Conservation (phyloP, 1,140 invertebrate genomes). For the Nomia melanderi region DNA sequence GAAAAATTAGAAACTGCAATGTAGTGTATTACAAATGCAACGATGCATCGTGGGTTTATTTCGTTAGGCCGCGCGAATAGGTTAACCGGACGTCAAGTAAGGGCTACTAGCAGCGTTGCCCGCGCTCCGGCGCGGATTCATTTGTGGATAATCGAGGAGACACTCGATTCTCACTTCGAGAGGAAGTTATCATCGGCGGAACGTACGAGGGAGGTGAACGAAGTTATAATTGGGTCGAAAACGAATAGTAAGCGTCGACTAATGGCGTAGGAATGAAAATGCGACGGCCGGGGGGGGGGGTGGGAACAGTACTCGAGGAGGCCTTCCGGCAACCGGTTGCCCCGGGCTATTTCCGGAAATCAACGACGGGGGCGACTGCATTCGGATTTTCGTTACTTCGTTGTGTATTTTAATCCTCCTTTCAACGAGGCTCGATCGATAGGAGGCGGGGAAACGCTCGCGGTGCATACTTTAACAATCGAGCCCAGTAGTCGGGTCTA, state of each 20-base stretch:
- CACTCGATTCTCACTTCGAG: conserved; percentile 20
- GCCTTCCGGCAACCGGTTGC: conserved; percentile 26
- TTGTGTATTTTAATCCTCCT: neutral
- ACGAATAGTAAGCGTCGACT: conserved; percentile 31
- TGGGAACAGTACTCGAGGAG: conserved; percentile 20
- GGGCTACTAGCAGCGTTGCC: conserved; percentile 1
- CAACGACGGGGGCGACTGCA: neutral
- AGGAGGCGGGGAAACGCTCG: neutral
- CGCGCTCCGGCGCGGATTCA: neutral
- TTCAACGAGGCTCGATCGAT: neutral
- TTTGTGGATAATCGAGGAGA: conserved; percentile 33
- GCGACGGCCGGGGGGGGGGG: conserved; percentile 11
- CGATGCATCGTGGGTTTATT: too few relatives aligned
- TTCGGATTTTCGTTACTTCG: conserved; percentile 13
- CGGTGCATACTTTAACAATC: neutral
- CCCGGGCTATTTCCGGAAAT: conserved; percentile 33
- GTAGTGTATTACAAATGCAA: too few relatives aligned
- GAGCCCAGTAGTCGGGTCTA: neutral
- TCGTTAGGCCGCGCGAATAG: too few relatives aligned
- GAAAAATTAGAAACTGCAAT: too few relatives aligned
- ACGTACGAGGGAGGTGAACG: neutral
- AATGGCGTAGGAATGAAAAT: conserved; percentile 28
- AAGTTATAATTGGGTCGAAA: conserved; percentile 44
- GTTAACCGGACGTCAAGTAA: conserved; percentile 14
- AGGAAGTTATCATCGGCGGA: conserved; percentile 6